Conservation (phyloP, 2,113 vertebrate genomes). For the Nannospalax galili region DNA sequence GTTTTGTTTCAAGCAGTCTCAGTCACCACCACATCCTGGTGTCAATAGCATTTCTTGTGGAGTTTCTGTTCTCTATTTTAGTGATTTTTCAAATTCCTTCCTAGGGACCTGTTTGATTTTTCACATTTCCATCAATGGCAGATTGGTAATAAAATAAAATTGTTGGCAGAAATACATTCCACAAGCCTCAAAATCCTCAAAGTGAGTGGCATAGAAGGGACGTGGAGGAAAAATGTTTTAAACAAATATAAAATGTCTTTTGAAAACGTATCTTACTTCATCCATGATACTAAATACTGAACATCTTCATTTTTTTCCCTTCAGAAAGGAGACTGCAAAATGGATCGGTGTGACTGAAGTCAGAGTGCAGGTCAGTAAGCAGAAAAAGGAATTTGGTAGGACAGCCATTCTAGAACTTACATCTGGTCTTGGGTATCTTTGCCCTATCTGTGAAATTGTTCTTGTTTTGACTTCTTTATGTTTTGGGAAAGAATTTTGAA, state of each 20-base stretch:
- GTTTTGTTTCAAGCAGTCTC: background rate
- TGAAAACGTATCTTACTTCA: background rate
- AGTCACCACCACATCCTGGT: background rate
- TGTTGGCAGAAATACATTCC: too few relatives aligned
- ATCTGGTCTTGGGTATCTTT: too few relatives aligned
- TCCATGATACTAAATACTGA: background rate
- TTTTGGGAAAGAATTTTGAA: too few relatives aligned
- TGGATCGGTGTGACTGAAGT: too few relatives aligned
- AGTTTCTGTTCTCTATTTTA: background rate
- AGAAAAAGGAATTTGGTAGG: too few relatives aligned
- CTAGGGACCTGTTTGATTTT: background rate
- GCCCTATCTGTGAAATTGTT: too few relatives aligned
- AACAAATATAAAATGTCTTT: background rate
- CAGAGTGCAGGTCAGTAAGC: too few relatives aligned
- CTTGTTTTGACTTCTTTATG: too few relatives aligned
- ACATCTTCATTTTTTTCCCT: background rate
- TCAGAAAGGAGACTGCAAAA: too few relatives aligned
- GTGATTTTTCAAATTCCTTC: background rate
- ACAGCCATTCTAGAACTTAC: too few relatives aligned
- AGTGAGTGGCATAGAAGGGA: background rate
- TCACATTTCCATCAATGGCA: background rate
- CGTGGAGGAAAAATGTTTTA: background rate
- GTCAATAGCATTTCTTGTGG: background rate
- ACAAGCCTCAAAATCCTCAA: background rate
- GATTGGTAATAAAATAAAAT: background rate